Conservation (phyloP, 2,888 invertebrate genomes). For the Pristionchus entomophagus region DNA sequence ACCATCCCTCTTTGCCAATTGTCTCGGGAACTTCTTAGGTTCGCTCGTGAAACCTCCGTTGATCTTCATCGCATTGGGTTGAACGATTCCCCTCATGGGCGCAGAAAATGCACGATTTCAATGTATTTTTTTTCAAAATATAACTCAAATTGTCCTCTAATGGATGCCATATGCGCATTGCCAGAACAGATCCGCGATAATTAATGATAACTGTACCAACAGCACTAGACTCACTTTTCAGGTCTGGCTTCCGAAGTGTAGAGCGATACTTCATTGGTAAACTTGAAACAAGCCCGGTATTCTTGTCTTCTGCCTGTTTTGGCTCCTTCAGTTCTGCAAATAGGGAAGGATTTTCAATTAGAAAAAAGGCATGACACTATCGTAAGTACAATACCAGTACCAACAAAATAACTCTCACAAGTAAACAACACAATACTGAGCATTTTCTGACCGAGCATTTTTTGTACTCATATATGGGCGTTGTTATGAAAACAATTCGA, state of each 20-base stretch:
- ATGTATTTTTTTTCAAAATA: too few relatives aligned
- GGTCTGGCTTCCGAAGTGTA: slow-evolving; percentile 9
- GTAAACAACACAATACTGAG: too few relatives aligned
- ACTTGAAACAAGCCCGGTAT: background rate
- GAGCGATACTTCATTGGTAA: slow-evolving; percentile 43
- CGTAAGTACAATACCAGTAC: too few relatives aligned
- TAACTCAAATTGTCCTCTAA: too few relatives aligned
- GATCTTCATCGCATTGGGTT: slow-evolving; percentile 55
- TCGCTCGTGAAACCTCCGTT: slow-evolving; percentile 66
- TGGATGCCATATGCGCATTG: too few relatives aligned
- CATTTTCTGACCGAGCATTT: too few relatives aligned
- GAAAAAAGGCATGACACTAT: too few relatives aligned
- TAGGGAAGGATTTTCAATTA: background rate
- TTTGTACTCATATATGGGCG: too few relatives aligned
- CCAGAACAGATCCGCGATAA: too few relatives aligned
- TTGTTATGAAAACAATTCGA: too few relatives aligned
- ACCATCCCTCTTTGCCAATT: slow-evolving; percentile 56
- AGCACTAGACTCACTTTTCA: slow-evolving; percentile 35
- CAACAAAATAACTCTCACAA: too few relatives aligned
- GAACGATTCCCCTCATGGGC: slow-evolving; percentile 63
- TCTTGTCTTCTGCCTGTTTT: background rate
- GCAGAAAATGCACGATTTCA: slow-evolving; percentile 52
- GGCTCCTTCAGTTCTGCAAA: slow-evolving; percentile 1
- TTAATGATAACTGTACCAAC: too few relatives aligned
- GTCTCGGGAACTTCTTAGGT: slow-evolving; percentile 66